Conservation (phyloP, 2,113 vertebrate species). For the Microtus richardsoni region DNA sequence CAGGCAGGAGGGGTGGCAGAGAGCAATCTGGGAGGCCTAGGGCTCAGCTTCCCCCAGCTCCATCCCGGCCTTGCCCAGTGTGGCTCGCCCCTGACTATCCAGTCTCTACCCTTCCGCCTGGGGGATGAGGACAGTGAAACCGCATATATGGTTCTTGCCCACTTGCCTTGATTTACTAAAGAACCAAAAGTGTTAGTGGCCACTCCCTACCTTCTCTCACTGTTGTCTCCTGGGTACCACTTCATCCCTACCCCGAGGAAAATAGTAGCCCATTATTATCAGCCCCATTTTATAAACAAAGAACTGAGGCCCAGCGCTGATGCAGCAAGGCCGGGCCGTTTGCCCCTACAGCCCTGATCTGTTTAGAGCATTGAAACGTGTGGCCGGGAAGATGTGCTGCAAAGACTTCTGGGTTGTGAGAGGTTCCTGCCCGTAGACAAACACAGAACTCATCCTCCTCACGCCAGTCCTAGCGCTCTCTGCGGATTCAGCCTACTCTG, state of each 20-base stretch:
- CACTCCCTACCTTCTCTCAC: constrained; percentile 3
- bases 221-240: not conserved
- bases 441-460: not conserved
- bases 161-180: not conserved
- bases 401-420: not conserved
- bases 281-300: constrained; percentile 46
- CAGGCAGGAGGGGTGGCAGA: not conserved
- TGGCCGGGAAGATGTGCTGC: not conserved
- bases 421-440: not conserved
- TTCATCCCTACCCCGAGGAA: not conserved
- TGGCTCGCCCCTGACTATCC: not conserved
- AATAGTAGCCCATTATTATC: not conserved
- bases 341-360: not conserved
- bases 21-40: constrained; percentile 47
- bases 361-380: not conserved
- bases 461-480: not conserved
- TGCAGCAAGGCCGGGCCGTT: not conserved
- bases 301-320: constrained; percentile 11
- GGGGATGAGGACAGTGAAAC: constrained; percentile 46
- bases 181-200: not conserved
- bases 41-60: constrained; percentile 17
- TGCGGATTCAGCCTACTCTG: not conserved
- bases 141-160: constrained; percentile 27
- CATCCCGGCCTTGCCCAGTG: not conserved
- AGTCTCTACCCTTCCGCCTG: not conserved